These are phyloP conservation scores for Acrobasis suavella DNA, from an alignment of 2,888 invertebrate species.

Conservation along the genomic window DNA sequence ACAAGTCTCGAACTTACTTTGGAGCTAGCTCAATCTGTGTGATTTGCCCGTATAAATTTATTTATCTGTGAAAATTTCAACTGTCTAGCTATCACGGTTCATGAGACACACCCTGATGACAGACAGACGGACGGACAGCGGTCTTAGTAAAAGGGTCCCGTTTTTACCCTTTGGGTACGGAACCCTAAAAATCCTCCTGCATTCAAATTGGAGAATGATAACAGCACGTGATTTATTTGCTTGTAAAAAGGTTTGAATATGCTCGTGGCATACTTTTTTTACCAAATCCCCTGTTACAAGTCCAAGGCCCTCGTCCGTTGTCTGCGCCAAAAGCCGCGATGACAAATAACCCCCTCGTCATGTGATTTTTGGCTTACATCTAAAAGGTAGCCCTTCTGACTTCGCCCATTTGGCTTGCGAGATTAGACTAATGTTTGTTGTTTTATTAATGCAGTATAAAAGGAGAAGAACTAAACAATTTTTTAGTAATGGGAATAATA, in stretches of 20 bases:
- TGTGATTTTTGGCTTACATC: constrained; percentile 24
- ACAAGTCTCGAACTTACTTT: no score
- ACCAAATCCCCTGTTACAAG: constrained; percentile 20
- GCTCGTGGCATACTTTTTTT: constrained; percentile 13
- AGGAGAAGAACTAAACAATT: no score
- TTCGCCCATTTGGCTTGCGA: constrained; percentile 2
- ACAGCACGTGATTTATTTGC: constrained; percentile 11
- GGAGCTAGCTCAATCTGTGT: no score
- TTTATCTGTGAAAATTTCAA: no score
- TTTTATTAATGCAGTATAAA: background rate
- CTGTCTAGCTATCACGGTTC: no score
- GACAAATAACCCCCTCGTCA: constrained; percentile 29
- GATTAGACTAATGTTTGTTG: background rate
- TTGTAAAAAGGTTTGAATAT: constrained; percentile 20
- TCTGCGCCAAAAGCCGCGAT: constrained; percentile 27
- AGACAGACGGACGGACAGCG: no score
- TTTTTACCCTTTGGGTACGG: no score
- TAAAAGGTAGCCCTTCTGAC: constrained; percentile 7
- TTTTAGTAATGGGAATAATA: no score
- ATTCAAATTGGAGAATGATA: constrained; percentile 8
- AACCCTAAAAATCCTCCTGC: background rate
- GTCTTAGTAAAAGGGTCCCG: no score
- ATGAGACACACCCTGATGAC: no score
- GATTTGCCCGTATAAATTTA: no score
- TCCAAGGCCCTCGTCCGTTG: constrained; percentile 25